A percentile compares a stretch with the other conserved stretches of the same genome.
phyloP scores from a whole-genome alignment of 2,113 vertebrate genomes.

The Panurus biarmicus region DNA sequence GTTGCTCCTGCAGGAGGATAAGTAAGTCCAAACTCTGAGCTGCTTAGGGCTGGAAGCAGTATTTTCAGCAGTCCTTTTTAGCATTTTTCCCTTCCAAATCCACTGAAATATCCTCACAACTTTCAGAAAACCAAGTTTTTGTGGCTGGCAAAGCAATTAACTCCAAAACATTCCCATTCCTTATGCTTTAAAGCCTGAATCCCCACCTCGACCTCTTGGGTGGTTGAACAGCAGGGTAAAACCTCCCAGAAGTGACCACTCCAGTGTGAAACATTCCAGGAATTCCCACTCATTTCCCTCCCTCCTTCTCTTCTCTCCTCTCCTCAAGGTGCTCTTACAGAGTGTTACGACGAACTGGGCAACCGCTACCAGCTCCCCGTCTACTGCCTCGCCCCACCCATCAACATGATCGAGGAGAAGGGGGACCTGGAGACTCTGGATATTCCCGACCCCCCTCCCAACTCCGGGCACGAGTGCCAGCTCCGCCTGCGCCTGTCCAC shows the following conservation, averaged over 20 bases:
- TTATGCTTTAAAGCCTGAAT: neutral
- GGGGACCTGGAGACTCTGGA: slow-evolving; percentile 84
- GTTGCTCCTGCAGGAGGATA: neutral
- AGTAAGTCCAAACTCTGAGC: no score
- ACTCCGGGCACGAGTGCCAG: slow-evolving; percentile 88
- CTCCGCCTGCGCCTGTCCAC: slow-evolving; percentile 94
- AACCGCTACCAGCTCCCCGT: slow-evolving; percentile 97
- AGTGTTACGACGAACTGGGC: slow-evolving; percentile 97
- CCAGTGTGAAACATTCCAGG: neutral
- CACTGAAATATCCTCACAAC: no score
- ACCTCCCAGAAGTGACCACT: neutral
- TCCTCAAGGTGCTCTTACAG: slow-evolving; percentile 86
- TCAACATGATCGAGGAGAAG: slow-evolving; percentile 98
- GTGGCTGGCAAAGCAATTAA: neutral
- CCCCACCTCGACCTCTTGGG: neutral
- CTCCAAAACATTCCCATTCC: neutral
- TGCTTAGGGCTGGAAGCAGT: no score
- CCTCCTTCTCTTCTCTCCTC: neutral
- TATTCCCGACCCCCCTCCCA: slow-evolving; percentile 74
- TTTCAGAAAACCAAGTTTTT: no score
- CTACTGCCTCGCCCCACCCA: slow-evolving; percentile 91
- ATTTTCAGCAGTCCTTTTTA: no score
- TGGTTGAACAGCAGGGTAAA: neutral
- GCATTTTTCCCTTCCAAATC: no score
- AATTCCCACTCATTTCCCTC: neutral